Base-by-base conservation (phyloP, 2,797 vertebrate genomes). In the Hypotaenidia philippensis region DNA sequence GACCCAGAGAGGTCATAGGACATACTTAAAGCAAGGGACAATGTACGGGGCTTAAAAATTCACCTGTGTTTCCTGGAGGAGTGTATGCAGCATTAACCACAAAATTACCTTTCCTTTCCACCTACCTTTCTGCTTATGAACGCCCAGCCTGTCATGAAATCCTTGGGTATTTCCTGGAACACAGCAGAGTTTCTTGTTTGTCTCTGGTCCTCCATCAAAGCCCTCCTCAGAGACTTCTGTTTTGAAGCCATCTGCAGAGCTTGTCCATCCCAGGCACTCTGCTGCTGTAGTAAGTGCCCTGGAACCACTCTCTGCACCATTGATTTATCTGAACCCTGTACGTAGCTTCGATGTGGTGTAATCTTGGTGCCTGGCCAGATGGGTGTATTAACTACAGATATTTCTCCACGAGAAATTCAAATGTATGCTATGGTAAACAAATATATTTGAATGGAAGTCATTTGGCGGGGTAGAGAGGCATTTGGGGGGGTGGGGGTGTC, bases 351-450 rank as follows among this genome's bases (percentile, higher is more conserved):
- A 47, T 49, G 32, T 78, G 87, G 47, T 79, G 79, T 50, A 76
- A 94, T 83, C 76, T 69, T 93, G 95, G 87, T 52, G 13, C 61
- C 52, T 20, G 65, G 72, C 94, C 95, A 95, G 87, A 31, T 78
- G 91, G 57, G 41, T 63, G 82, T 68, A 94, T 66, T 38, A 86
- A 34, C 69, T 13, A 1, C 4, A 9, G 79, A 19, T 41, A 66
- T 95, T 94, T 92, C 92, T 82, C 88, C 84, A 76, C 0, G 0
- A 76, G 64, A 79, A 91, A 95, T 89, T 88, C 82, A 77, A 76
- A 21, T 64, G 26, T 72, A 79, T 74, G 79, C 81, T 89, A 53
- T 5, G 40, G 69, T 87, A 90, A 93, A 88, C 72, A 88, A 72
- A 76, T 18, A 11, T 29, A 7, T 66, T 83, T 91, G 49, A 86